A percentile compares a stretch with the other conserved stretches of the same genome.
Conservation (phyloP, 2,888 invertebrate genomes). For the Pristionchus exspectatus region DNA sequence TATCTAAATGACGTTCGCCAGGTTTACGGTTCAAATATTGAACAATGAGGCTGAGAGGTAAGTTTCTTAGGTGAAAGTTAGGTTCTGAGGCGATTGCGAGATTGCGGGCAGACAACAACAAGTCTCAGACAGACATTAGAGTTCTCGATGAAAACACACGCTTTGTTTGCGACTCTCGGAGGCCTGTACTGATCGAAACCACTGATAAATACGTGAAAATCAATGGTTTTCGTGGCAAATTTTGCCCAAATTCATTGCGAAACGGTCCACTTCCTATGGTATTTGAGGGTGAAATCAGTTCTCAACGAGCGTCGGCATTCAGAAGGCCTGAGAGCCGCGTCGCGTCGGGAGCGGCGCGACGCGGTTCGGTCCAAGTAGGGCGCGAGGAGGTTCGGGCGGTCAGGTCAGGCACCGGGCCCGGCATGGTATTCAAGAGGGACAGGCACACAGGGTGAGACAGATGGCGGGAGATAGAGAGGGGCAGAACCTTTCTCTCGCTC, state of each 20-base stretch:
- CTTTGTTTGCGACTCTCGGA: not conserved
- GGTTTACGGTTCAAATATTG: not conserved
- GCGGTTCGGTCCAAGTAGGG: not conserved
- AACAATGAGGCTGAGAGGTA: not conserved
- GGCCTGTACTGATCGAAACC: not conserved
- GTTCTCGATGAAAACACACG: not conserved
- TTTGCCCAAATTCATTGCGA: not conserved
- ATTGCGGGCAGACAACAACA: not conserved
- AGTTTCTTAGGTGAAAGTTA: not conserved
- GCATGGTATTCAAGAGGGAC: not conserved
- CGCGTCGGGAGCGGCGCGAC: not conserved
- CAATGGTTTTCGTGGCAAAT: not conserved
- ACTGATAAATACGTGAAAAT: not conserved
- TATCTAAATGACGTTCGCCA: too few relatives aligned
- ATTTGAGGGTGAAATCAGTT: not conserved
- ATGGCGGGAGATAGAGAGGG: slow-evolving; percentile 27
- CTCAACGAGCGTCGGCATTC: not conserved
- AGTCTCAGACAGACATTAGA: not conserved
- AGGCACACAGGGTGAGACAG: not conserved
- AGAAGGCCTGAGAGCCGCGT: not conserved
- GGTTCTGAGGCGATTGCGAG: not conserved
- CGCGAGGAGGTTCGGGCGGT: slow-evolving; percentile 20
- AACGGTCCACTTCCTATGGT: not conserved
- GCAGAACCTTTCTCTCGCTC: not conserved
- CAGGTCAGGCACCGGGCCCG: not conserved